Percentiles rank a stretch among this genome's conserved stretches.
Evolutionary conservation across 2,113 vertebrate species (phyloP).

Genomic region (Psittacara wagleri): DNA sequence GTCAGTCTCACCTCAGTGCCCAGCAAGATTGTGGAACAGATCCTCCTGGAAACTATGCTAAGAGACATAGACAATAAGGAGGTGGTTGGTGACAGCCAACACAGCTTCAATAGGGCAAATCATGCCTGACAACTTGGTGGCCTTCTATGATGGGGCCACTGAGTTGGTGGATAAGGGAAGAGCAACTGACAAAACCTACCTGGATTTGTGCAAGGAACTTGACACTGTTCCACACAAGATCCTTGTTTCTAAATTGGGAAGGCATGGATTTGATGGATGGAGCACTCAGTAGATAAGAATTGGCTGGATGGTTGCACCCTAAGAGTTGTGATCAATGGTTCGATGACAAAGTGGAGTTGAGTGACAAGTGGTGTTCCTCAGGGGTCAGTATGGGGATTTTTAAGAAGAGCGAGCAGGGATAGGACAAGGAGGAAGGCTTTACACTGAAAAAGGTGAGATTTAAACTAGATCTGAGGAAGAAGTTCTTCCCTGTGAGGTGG

Average conservation of each 20-base stretch:
- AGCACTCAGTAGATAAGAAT: neutral
- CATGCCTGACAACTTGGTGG: neutral
- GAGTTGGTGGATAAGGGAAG: neutral
- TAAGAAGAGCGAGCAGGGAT: neutral
- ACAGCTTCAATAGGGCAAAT: neutral
- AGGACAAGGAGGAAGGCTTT: neutral
- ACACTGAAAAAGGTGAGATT: neutral
- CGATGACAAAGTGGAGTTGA: neutral
- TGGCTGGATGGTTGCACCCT: neutral
- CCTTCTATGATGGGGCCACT: neutral
- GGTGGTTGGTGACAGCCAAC: neutral
- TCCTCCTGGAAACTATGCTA: neutral
- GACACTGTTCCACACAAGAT: neutral
- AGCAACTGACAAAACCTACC: neutral
- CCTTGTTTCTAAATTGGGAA: neutral
- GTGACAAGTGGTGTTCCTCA: neutral
- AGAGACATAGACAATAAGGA: neutral
- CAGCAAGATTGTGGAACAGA: neutral
- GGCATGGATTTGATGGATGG: neutral
- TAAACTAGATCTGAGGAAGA: neutral
- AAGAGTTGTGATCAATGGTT: neutral
- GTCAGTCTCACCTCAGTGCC: neutral
- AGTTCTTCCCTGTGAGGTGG: neutral
- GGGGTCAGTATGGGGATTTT: neutral
- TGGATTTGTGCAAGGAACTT: neutral